Evolutionary conservation across 2,888 invertebrate genomes (phyloP).

Genomic region (Ormyrus rosae): DNA sequence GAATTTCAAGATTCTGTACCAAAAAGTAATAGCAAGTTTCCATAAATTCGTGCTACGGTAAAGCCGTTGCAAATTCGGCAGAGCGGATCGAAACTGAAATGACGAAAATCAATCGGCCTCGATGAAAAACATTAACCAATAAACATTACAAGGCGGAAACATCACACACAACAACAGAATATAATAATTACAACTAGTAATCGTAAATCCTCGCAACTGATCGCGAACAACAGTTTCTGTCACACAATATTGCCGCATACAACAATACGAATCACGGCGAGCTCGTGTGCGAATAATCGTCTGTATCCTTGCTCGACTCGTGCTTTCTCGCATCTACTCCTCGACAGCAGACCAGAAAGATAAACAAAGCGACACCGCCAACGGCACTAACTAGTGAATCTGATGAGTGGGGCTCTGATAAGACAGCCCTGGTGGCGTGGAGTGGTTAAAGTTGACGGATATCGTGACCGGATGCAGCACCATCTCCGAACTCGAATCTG

Average conservation of each 20-base stretch:
- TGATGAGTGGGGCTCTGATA: constrained; percentile 70
- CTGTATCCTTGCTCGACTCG: not conserved
- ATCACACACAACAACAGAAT: constrained; percentile 2
- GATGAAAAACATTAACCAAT: not conserved
- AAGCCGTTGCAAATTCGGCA: not conserved
- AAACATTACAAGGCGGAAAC: not conserved
- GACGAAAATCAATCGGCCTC: not conserved
- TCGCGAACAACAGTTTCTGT: not conserved
- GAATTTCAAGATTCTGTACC: constrained; percentile 6
- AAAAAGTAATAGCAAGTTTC: constrained; percentile 5
- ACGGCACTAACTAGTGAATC: constrained; percentile 56
- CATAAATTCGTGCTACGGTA: not conserved
- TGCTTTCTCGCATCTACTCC: not conserved
- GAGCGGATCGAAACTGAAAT: not conserved
- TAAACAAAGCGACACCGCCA: not conserved
- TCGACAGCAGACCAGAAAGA: not conserved
- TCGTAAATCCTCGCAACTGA: not conserved
- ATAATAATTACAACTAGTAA: not conserved
- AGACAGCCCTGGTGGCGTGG: constrained; percentile 67
- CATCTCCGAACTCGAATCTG: constrained; percentile 78
- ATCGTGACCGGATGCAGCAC: constrained; percentile 92
- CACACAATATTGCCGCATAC: no score
- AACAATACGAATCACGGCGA: not conserved
- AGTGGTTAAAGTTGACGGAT: constrained; percentile 85
- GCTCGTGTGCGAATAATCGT: not conserved